These are phyloP conservation scores for Lapara coniferarum DNA, from an alignment of 2,888 invertebrate species.

Conservation along the genomic window DNA sequence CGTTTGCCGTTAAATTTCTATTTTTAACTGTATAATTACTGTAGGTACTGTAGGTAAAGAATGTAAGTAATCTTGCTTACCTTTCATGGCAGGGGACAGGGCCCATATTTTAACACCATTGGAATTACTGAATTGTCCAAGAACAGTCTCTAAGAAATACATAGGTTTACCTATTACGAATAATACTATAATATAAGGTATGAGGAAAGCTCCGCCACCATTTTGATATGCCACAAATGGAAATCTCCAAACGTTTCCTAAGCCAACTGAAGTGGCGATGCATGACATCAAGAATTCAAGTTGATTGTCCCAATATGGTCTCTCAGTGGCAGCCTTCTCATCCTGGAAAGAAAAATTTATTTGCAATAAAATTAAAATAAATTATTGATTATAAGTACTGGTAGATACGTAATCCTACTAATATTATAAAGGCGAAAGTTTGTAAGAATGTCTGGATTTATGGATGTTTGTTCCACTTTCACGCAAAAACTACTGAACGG, in stretches of 20 bases:
- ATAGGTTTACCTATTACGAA: conserved; percentile 90
- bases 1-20: too few species aligned
- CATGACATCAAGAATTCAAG: conserved; percentile 90
- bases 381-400: too few species aligned
- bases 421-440: too few species aligned
- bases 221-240: conserved; percentile 86
- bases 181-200: conserved; percentile 88
- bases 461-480: too few species aligned
- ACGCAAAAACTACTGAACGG: too few species aligned
- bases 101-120: conserved; percentile 90
- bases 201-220: conserved; percentile 89
- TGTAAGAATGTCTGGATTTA: too few species aligned
- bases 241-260: conserved; percentile 88
- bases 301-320: conserved; percentile 85
- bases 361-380: background rate
- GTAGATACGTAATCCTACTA: too few species aligned
- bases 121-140: conserved; percentile 92
- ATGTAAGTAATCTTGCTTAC: conserved; percentile 60
- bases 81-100: conserved; percentile 89
- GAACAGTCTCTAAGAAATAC: conserved; percentile 91
- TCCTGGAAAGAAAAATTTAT: conserved; percentile 38
- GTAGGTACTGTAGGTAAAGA: too few species aligned
- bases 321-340: conserved; percentile 43
- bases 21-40: too few species aligned
- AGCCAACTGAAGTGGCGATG: conserved; percentile 88